Evolutionary conservation across 2,888 invertebrate species (phyloP), one percentile per base, ranked within the genome.

Genomic region (Acrocyrtus sp.): DNA sequence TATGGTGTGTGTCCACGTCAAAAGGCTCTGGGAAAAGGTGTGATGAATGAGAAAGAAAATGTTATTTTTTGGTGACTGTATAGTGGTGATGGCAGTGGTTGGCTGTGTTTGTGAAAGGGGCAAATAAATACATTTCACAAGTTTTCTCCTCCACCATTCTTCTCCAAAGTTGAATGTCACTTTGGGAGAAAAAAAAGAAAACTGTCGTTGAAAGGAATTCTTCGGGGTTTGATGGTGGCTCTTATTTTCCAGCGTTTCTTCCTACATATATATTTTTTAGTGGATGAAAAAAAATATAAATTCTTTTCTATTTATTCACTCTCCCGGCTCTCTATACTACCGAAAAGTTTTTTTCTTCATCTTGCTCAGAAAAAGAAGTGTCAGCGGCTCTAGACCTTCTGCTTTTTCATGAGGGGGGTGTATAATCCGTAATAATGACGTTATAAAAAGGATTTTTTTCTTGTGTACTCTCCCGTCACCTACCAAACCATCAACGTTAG

Each of bases 51-150:
- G n/a, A n/a, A n/a, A n/a, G n/a, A n/a, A n/a, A n/a, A 34, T 34
- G 12, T 34, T 8, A 34, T 8, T 6, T 34, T 34, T 34, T 8
- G 34, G 34, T 6, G 12, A 17, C 41, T 17, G 3, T 41, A 62
- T 51, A 41, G 62, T 62, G 62, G 51, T 62, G 62, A 62, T 57
- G 56, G 17, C 58, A 58, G 41, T 43, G 21, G n/a, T n/a, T 57
- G 45, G 45, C 43, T 58, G 45, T 47, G n/a, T 47, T 15, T 27
- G 51, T 19, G 48, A 56, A 60, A 39, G 67, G 67, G 57, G 67
- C 58, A 58, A 67, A 67, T 67, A 67, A 67, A 67, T 60, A 60
- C 58, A 53, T 51, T 67, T 43, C 48, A 67, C 53, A 51, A 50
- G 57, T 66, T 53, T 41, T 29, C 34, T 22, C 12, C 47, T 17